Conservation (phyloP, 2,113 vertebrate species). For the Lycaon pictus region DNA sequence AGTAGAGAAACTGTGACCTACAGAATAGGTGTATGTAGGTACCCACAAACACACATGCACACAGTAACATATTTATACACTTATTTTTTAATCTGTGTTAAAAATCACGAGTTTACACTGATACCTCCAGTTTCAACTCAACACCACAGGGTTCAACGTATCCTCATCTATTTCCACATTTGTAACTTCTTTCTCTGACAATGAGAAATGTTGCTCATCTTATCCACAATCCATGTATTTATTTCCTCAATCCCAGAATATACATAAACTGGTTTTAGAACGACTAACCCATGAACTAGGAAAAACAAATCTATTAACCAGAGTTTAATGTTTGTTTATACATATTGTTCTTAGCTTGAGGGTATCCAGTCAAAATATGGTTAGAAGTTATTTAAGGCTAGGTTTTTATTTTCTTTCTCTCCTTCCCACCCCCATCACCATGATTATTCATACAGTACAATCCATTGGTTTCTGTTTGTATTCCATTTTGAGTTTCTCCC, state of each 20-base stretch:
- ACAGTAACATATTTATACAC: not conserved
- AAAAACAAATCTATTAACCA: constrained; percentile 45
- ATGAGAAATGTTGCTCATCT: not conserved
- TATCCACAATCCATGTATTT: constrained; percentile 29
- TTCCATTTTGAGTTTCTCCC: not conserved
- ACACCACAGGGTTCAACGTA: not conserved
- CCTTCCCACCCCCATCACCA: not conserved
- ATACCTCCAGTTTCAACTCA: not conserved
- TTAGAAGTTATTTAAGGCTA: not conserved
- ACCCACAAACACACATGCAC: not conserved
- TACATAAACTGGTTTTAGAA: constrained; percentile 54
- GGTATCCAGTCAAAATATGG: not conserved
- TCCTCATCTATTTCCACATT: not conserved
- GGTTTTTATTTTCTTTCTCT: not conserved
- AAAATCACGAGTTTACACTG: not conserved
- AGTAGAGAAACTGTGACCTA: not conserved
- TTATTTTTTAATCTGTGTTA: not conserved
- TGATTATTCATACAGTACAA: not conserved
- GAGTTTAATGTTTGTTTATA: constrained; percentile 34
- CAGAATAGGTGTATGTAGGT: not conserved
- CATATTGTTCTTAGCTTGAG: not conserved
- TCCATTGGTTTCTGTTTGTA: not conserved
- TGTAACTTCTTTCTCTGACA: constrained; percentile 37
- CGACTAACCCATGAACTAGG: constrained; percentile 30
- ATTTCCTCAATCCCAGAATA: constrained; percentile 61